phyloP scores from a whole-genome alignment of 1,140 invertebrate genomes.

The Temnothorax curvispinosus region DNA sequence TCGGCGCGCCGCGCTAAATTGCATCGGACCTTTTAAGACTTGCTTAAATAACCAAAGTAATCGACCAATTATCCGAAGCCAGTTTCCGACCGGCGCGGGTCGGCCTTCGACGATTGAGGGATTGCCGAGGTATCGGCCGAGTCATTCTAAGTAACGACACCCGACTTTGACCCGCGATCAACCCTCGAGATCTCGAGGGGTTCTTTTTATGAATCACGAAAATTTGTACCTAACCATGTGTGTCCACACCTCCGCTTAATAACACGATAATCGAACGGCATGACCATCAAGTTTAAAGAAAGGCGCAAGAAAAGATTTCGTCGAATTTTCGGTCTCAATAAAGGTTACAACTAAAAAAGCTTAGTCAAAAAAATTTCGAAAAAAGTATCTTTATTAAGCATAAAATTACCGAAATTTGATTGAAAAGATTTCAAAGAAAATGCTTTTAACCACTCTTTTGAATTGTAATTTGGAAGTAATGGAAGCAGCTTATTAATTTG shows the following conservation, averaged over 20 bases:
- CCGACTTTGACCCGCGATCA: constrained; percentile 37
- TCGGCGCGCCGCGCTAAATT: constrained; percentile 43
- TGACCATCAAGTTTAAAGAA: constrained; percentile 54
- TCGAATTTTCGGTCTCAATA: constrained; percentile 9
- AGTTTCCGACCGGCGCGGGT: constrained; percentile 11
- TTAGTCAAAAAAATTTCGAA: constrained; percentile 9
- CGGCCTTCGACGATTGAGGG: constrained; percentile 57
- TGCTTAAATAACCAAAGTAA: constrained; percentile 74
- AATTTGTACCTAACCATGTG: constrained; percentile 52
- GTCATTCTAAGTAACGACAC: constrained; percentile 70
- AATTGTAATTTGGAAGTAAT: neutral
- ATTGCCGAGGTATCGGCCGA: constrained; percentile 50
- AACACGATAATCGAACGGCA: constrained; percentile 51
- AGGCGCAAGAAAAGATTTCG: constrained; percentile 1
- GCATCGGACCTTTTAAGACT: constrained; percentile 43
- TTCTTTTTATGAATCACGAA: constrained; percentile 31
- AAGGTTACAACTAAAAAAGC: neutral
- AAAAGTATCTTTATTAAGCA: neutral
- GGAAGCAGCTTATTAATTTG: neutral
- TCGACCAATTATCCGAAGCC: constrained; percentile 75
- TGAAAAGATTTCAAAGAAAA: neutral
- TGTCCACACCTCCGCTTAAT: constrained; percentile 30
- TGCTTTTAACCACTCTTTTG: neutral
- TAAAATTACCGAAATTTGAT: constrained; percentile 18
- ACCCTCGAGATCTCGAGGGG: constrained; percentile 24